Evolutionary conservation across 2,888 invertebrate genomes (phyloP).

Genomic region (Melanargia galathea): DNA sequence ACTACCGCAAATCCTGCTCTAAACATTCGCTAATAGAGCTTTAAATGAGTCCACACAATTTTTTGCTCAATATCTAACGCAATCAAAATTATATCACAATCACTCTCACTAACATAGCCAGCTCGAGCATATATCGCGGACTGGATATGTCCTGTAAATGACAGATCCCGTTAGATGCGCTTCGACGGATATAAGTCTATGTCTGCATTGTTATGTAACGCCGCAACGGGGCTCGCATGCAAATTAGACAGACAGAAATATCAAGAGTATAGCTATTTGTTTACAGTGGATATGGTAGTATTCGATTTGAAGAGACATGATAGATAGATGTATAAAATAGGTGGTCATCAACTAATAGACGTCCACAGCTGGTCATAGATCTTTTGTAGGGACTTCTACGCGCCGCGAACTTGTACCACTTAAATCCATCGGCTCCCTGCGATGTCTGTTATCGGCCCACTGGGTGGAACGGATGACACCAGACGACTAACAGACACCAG

Average conservation of each 20-base stretch:
- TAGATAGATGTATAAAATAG: too few relatives aligned
- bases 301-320: too few relatives aligned
- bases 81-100: not conserved
- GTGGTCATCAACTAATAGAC: too few relatives aligned
- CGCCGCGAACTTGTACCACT: too few relatives aligned
- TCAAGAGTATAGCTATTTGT: not conserved
- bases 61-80: not conserved
- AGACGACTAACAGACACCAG: too few relatives aligned
- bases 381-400: too few relatives aligned
- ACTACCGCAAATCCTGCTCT: not conserved
- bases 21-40: not conserved
- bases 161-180: slow-evolving; percentile 34
- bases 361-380: too few relatives aligned
- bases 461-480: too few relatives aligned
- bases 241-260: slow-evolving; percentile 5
- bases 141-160: slow-evolving; percentile 29
- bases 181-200: slow-evolving; percentile 22
- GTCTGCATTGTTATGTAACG: slow-evolving; percentile 16
- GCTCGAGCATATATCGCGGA: slow-evolving; percentile 30
- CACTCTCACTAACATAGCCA: slow-evolving; percentile 36
- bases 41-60: not conserved
- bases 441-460: too few relatives aligned
- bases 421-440: too few relatives aligned
- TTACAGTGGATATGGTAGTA: not conserved
- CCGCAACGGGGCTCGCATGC: slow-evolving; percentile 4